phyloP scores from a whole-genome alignment of 1,140 invertebrate species.

The Pachyrhynchus sulphureomaculatus region DNA sequence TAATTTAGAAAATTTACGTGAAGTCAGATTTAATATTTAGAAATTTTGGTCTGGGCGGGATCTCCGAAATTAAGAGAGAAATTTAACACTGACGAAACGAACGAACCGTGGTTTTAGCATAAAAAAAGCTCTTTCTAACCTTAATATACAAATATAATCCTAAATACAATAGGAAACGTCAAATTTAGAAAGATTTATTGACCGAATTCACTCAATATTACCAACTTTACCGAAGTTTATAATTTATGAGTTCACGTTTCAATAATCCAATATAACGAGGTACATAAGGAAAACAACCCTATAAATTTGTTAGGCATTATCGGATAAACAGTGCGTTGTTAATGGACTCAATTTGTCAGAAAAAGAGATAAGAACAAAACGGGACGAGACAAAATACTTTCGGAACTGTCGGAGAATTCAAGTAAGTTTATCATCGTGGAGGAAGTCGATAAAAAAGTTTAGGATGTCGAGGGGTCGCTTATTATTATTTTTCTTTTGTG shows the following conservation, averaged over 20 bases:
- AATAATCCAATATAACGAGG: conserved; percentile 21
- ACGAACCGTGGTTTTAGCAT: too few species aligned
- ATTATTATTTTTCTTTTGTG: too few species aligned
- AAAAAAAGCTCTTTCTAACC: too few species aligned
- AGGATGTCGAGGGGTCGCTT: too few species aligned
- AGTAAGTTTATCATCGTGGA: conserved; percentile 12
- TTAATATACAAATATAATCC: too few species aligned
- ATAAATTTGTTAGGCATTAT: conserved; percentile 28
- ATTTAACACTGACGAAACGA: too few species aligned
- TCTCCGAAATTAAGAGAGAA: too few species aligned
- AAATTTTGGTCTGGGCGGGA: too few species aligned
- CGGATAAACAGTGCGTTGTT: conserved; percentile 27
- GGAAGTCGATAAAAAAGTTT: not conserved
- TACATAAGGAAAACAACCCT: conserved; percentile 20
- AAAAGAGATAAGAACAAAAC: conserved; percentile 15
- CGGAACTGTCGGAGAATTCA: not conserved
- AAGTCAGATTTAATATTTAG: too few species aligned
- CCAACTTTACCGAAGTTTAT: too few species aligned
- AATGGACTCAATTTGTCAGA: conserved; percentile 26
- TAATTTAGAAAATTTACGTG: too few species aligned
- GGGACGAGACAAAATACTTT: conserved; percentile 13
- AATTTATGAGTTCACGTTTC: not conserved
- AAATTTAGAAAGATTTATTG: conserved; percentile 2
- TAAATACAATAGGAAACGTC: too few species aligned
- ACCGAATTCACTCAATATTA: not conserved